Percentiles rank a stretch among this genome's conserved stretches.
Evolutionary conservation across 2,888 invertebrate species (phyloP).

Genomic region (Dynastes tityus): DNA sequence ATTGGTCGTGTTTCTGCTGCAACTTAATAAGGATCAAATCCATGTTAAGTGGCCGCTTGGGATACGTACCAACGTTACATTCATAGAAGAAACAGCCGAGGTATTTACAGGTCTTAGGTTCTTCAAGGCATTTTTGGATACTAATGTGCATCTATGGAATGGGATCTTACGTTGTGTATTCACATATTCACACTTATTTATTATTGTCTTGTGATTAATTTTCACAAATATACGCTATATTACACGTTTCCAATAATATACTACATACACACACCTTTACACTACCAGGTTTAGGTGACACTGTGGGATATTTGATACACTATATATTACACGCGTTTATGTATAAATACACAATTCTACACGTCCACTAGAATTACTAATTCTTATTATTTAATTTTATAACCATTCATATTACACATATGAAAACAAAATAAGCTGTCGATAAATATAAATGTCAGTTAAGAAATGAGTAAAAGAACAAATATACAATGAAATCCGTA

Average conservation of each 20-base stretch:
- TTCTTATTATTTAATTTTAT: conserved; percentile 27
- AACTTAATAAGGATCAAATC: conserved; percentile 98
- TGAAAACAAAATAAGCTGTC: not conserved
- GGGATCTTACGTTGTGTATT: conserved; percentile 58
- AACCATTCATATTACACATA: conserved; percentile 48
- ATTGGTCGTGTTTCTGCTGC: conserved; percentile 98
- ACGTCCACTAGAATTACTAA: conserved; percentile 41
- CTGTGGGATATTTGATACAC: conserved; percentile 47
- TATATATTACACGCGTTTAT: conserved; percentile 30
- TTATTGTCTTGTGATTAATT: conserved; percentile 52
- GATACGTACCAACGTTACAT: conserved; percentile 95
- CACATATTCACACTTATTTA: conserved; percentile 48
- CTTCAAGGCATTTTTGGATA: conserved; percentile 64
- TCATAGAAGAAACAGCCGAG: conserved; percentile 94
- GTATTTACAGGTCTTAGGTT: conserved; percentile 71
- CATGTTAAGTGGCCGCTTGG: conserved; percentile 98
- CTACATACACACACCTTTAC: conserved; percentile 43
- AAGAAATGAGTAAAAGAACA: too few species aligned
- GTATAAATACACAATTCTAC: conserved; percentile 43
- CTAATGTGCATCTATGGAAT: conserved; percentile 65
- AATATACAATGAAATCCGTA: too few species aligned
- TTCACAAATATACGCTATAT: conserved; percentile 44
- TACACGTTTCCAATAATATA: conserved; percentile 52
- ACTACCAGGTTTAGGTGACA: conserved; percentile 51
- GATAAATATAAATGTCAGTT: not conserved